Conservation (phyloP, 2,797 vertebrate genomes). For the Anabas testudineus region DNA sequence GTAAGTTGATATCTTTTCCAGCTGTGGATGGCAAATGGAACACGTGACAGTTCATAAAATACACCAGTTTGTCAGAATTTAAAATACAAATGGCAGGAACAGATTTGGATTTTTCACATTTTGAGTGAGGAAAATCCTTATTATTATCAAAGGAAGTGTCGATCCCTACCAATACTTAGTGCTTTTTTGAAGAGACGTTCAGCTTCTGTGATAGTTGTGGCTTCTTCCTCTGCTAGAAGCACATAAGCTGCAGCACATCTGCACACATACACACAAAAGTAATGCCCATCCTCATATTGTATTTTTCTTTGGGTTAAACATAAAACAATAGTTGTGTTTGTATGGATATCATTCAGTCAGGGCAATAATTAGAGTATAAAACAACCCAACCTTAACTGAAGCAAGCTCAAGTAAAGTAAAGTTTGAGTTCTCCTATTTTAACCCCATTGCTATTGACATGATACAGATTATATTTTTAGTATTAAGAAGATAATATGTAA, state of each 20-base stretch:
- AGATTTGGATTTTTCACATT: not conserved
- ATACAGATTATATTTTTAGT: not conserved
- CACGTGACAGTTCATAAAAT: too few species aligned
- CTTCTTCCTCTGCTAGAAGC: slow-evolving; percentile 97
- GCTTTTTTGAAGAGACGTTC: slow-evolving; percentile 98
- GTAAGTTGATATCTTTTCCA: slow-evolving; percentile 97
- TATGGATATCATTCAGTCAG: not conserved
- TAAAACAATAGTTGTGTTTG: slow-evolving; percentile 5
- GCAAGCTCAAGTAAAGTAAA: not conserved
- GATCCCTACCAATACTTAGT: slow-evolving; percentile 89
- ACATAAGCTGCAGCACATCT: slow-evolving; percentile 97
- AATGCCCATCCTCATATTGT: not conserved
- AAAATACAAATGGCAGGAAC: not conserved
- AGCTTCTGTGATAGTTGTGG: slow-evolving; percentile 96
- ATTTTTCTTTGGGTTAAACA: slow-evolving; percentile 3
- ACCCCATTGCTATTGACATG: not conserved
- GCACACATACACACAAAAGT: slow-evolving; percentile 18
- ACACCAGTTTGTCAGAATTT: not conserved
- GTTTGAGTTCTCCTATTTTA: not conserved
- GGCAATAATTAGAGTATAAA: not conserved
- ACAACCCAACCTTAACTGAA: not conserved
- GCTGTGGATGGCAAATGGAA: slow-evolving; percentile 84
- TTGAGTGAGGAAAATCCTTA: not conserved
- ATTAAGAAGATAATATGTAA: slow-evolving; percentile 8
- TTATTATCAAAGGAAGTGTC: not conserved